phyloP scores from a whole-genome alignment of 2,888 invertebrate genomes.

The Caenorhabditis sp. region DNA sequence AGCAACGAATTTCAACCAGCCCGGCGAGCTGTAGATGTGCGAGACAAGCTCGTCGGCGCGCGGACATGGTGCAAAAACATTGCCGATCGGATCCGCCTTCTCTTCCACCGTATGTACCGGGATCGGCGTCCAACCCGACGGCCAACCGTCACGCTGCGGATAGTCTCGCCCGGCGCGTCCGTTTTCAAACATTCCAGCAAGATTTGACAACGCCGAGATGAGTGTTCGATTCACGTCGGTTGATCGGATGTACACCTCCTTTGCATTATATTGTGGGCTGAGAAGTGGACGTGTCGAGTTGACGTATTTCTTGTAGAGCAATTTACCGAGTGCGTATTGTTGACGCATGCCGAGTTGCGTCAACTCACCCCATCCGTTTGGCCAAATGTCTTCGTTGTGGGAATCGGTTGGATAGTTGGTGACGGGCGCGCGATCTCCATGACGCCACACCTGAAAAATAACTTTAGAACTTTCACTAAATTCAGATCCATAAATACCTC shows the following conservation, averaged over 20 bases:
- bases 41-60: slow-evolving; percentile 52
- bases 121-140: slow-evolving; percentile 60
- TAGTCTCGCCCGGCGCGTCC: slow-evolving; percentile 53
- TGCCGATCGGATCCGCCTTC: slow-evolving; percentile 54
- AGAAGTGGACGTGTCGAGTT: slow-evolving; percentile 40
- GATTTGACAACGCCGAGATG: slow-evolving; percentile 84
- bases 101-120: slow-evolving; percentile 59
- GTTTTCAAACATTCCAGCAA: slow-evolving; percentile 81
- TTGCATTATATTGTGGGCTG: slow-evolving; percentile 43
- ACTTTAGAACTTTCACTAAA: too few species aligned
- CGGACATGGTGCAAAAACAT: slow-evolving; percentile 59
- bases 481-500: too few species aligned
- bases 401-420: slow-evolving; percentile 85
- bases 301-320: slow-evolving; percentile 52
- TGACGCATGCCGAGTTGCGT: slow-evolving; percentile 76
- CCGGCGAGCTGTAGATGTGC: slow-evolving; percentile 36
- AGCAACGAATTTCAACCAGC: slow-evolving; percentile 44
- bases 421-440: slow-evolving; percentile 87
- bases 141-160: slow-evolving; percentile 55
- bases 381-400: slow-evolving; percentile 82
- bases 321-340: slow-evolving; percentile 57
- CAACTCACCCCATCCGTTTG: slow-evolving; percentile 85
- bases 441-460: slow-evolving; percentile 82
- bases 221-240: slow-evolving; percentile 72
- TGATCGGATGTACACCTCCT: slow-evolving; percentile 69